Conservation (phyloP, 2,888 invertebrate species). For the Agrypnus murinus region DNA sequence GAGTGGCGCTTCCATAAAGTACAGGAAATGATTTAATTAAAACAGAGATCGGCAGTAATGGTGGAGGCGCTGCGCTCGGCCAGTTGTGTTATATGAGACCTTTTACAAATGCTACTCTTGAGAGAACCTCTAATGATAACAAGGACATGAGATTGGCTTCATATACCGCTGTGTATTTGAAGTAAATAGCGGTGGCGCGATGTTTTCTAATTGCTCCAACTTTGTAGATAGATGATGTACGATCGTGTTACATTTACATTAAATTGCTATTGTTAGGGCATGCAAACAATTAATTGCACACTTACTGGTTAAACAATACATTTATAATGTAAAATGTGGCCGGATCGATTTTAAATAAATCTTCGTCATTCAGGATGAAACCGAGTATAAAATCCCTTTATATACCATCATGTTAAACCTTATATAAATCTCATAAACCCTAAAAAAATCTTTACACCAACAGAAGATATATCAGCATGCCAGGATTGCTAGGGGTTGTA, state of each 20-base stretch:
- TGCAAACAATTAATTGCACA: not conserved
- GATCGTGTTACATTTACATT: slow-evolving; percentile 22
- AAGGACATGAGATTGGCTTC: slow-evolving; percentile 52
- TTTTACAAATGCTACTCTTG: slow-evolving; percentile 58
- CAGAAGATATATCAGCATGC: not conserved
- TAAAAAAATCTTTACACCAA: slow-evolving; percentile 5
- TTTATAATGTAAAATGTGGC: not conserved
- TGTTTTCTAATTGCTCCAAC: slow-evolving; percentile 34
- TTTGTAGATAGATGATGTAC: slow-evolving; percentile 4
- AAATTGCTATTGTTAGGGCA: slow-evolving; percentile 1
- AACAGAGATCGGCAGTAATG: slow-evolving; percentile 59
- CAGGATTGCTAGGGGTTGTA: too few relatives aligned
- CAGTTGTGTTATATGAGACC: slow-evolving; percentile 54
- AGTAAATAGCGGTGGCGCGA: slow-evolving; percentile 45
- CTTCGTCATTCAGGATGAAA: not conserved
- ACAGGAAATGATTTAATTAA: slow-evolving; percentile 62
- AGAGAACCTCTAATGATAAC: slow-evolving; percentile 54
- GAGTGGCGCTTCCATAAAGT: slow-evolving; percentile 53
- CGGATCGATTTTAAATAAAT: slow-evolving; percentile 7
- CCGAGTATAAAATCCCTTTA: slow-evolving; percentile 2
- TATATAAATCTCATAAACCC: slow-evolving; percentile 4
- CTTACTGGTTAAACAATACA: not conserved
- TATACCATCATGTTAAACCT: slow-evolving; percentile 1
- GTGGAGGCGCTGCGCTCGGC: slow-evolving; percentile 53
- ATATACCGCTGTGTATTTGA: slow-evolving; percentile 47